Percentiles rank a stretch among this genome's conserved stretches.
Conservation (phyloP, 2,888 invertebrate species). For the Diloba caeruleocephala region DNA sequence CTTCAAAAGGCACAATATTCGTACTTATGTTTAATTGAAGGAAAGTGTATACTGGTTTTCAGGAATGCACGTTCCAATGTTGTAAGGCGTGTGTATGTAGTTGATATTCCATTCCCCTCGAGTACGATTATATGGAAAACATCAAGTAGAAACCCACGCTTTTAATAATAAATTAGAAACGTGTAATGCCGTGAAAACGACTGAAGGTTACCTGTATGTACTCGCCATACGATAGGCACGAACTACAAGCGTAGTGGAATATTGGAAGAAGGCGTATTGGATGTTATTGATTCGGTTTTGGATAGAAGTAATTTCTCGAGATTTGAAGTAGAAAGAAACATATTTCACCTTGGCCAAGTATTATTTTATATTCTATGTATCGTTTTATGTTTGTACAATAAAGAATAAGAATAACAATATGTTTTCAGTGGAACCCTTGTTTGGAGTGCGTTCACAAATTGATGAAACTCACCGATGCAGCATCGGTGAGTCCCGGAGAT, state of each 20-base stretch:
- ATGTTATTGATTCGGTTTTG: too few relatives aligned
- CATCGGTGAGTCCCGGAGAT: too few relatives aligned
- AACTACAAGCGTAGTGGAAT: background rate
- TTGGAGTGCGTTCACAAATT: too few relatives aligned
- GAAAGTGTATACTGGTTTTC: slow-evolving; percentile 6
- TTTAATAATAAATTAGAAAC: slow-evolving; percentile 52
- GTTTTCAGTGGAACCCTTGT: too few relatives aligned
- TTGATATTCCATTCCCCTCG: slow-evolving; percentile 32
- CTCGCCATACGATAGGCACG: background rate
- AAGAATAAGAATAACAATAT: too few relatives aligned
- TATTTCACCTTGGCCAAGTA: too few relatives aligned
- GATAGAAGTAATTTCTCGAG: too few relatives aligned
- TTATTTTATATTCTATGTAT: too few relatives aligned
- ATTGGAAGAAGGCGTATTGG: background rate
- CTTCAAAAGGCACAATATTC: background rate
- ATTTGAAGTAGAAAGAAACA: too few relatives aligned
- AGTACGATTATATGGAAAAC: slow-evolving; percentile 40
- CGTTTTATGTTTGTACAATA: too few relatives aligned
- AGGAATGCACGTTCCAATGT: background rate
- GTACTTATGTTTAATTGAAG: slow-evolving; percentile 5
- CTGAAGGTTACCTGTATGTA: slow-evolving; percentile 22
- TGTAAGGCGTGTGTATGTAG: slow-evolving; percentile 8
- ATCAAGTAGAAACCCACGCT: slow-evolving; percentile 27
- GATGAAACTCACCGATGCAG: too few relatives aligned
- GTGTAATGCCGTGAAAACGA: slow-evolving; percentile 40